Conservation (phyloP, 2,797 vertebrate species). For the Discoglossus pictus region DNA sequence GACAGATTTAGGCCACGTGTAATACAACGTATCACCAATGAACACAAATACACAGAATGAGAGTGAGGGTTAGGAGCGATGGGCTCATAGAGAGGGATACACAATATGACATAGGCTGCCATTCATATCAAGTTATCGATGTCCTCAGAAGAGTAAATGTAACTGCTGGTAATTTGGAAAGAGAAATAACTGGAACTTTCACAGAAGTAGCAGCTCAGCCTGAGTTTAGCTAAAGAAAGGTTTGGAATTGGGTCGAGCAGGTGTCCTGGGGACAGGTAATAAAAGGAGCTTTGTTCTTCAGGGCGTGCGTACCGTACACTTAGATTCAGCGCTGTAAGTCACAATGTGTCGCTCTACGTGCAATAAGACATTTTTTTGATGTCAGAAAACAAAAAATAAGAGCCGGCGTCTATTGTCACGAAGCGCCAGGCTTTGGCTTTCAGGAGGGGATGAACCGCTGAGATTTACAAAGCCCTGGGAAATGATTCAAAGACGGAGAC, state of each 20-base stretch:
- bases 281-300: constrained; percentile 44
- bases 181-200: constrained; percentile 7
- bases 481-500: constrained; percentile 32
- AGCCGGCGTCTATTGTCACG: constrained; percentile 28
- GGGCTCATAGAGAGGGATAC: no score
- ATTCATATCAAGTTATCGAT: background rate
- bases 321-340: constrained; percentile 14
- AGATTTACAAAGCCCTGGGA: constrained; percentile 32
- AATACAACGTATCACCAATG: no score
- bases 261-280: constrained; percentile 34
- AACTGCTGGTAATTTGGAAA: constrained; percentile 6
- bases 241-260: constrained; percentile 11
- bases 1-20: no score
- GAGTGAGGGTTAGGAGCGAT: no score
- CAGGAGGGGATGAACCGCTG: constrained; percentile 29
- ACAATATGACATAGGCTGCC: background rate
- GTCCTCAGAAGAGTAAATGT: constrained; percentile 18
- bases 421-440: constrained; percentile 2
- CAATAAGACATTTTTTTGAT: constrained; percentile 36
- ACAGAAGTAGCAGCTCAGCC: background rate
- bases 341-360: constrained; percentile 26
- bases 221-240: constrained; percentile 24
- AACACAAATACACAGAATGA: no score
- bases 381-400: constrained; percentile 30
- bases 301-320: constrained; percentile 27